phyloP scores from a whole-genome alignment of 1,140 invertebrate species.

The Aphaenogaster floridana region DNA sequence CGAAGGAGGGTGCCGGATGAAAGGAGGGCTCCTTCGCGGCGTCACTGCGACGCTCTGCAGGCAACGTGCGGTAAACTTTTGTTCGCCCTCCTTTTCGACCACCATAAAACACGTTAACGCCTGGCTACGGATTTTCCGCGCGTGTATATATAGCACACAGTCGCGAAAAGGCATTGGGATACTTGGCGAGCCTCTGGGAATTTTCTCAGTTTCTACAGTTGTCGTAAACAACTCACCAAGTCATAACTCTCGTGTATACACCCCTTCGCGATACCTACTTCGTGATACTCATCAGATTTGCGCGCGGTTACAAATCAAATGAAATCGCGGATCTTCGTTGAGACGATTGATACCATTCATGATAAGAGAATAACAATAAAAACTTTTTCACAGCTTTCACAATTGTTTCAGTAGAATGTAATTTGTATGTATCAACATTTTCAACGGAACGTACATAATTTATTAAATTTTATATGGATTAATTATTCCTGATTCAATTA shows the following conservation, averaged over 20 bases:
- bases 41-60: slow-evolving; percentile 68
- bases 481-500: not conserved
- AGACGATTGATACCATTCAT: not conserved
- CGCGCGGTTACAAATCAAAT: not conserved
- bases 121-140: slow-evolving; percentile 54
- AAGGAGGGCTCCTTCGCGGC: slow-evolving; percentile 17
- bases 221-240: slow-evolving; percentile 56
- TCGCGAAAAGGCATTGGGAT: slow-evolving; percentile 15
- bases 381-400: not conserved
- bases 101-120: slow-evolving; percentile 69
- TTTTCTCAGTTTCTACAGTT: slow-evolving; percentile 46
- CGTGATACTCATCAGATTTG: slow-evolving; percentile 25
- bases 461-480: not conserved
- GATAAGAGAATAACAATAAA: not conserved
- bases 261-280: not conserved
- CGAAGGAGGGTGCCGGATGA: slow-evolving; percentile 21
- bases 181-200: slow-evolving; percentile 43
- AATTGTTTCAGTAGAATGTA: not conserved
- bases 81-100: slow-evolving; percentile 68
- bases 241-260: slow-evolving; percentile 10
- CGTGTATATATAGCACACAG: slow-evolving; percentile 4
- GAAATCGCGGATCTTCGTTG: not conserved
- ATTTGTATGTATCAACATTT: not conserved
- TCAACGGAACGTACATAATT: not conserved
- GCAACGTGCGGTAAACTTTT: slow-evolving; percentile 62